A percentile compares a stretch with the other conserved stretches of the same genome.
These are phyloP conservation scores for Glyptemys insculpta DNA, from an alignment of 2,797 vertebrate species.

Conservation along the genomic window DNA sequence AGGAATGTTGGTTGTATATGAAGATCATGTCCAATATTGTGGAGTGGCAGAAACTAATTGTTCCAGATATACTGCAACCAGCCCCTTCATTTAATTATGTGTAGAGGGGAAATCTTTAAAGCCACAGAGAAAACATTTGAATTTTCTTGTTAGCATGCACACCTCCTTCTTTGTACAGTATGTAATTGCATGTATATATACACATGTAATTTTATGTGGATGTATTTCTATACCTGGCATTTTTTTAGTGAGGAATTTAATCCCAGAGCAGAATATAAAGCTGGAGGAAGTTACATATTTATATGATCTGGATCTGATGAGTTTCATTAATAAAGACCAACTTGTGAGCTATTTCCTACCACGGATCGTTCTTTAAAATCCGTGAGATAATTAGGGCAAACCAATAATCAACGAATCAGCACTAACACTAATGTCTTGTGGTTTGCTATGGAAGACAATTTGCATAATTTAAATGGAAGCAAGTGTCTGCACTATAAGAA, in stretches of 20 bases:
- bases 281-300: background rate
- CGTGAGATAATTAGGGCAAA: conserved; percentile 60
- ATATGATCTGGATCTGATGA: background rate
- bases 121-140: background rate
- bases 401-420: conserved; percentile 51
- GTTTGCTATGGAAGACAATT: conserved; percentile 3
- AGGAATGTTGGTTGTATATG: background rate
- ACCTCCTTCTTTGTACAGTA: background rate
- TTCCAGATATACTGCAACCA: background rate
- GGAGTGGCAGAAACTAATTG: background rate
- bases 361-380: conserved; percentile 20
- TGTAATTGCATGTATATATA: background rate
- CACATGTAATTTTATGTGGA: background rate
- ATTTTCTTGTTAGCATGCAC: background rate
- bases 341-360: conserved; percentile 8
- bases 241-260: background rate
- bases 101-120: background rate
- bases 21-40: background rate
- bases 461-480: background rate
- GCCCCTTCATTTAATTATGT: background rate
- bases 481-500: background rate
- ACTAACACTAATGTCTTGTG: background rate
- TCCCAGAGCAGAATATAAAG: background rate
- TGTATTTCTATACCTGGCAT: background rate
- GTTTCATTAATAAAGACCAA: background rate